Conservation (phyloP, 53 echinoderm and acorn worm genomes). For the Zoroaster sp. region DNA sequence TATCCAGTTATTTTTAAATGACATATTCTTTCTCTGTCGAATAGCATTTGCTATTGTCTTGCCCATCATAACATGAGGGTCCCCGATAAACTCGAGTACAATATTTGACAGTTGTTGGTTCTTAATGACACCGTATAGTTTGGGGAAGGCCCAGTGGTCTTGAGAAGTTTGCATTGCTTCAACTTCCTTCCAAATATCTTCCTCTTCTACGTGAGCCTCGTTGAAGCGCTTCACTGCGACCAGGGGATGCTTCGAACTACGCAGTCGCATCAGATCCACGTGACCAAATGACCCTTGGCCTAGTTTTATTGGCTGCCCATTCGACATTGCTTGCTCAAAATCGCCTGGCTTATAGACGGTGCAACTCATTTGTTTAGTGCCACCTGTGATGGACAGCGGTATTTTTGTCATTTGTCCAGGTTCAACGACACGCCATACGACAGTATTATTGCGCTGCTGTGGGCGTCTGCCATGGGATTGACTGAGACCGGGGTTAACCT, state of each 20-base stretch:
- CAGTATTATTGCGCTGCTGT: not conserved
- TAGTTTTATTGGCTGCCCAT: not conserved
- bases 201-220: not conserved
- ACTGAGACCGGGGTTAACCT: not conserved
- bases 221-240: conserved; percentile 10
- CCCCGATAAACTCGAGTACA: conserved; percentile 3
- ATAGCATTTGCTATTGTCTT: not conserved
- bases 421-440: not conserved
- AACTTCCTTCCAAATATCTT: not conserved
- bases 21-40: not conserved
- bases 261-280: conserved; percentile 3
- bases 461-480: not conserved
- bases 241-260: not conserved
- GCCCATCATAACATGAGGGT: not conserved
- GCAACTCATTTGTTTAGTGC: not conserved
- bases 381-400: not conserved
- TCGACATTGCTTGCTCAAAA: not conserved
- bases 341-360: not conserved
- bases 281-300: conserved; percentile 17
- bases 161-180: not conserved
- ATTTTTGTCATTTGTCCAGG: not conserved
- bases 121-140: conserved; percentile 11
- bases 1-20: conserved; percentile 6
- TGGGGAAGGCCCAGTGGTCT: conserved; percentile 45
- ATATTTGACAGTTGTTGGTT: not conserved